Percentiles rank a stretch among this genome's conserved stretches.
These are phyloP conservation scores for Tachypleus tridentatus DNA, from an alignment of 1,140 invertebrate species.

Conservation along the genomic window DNA sequence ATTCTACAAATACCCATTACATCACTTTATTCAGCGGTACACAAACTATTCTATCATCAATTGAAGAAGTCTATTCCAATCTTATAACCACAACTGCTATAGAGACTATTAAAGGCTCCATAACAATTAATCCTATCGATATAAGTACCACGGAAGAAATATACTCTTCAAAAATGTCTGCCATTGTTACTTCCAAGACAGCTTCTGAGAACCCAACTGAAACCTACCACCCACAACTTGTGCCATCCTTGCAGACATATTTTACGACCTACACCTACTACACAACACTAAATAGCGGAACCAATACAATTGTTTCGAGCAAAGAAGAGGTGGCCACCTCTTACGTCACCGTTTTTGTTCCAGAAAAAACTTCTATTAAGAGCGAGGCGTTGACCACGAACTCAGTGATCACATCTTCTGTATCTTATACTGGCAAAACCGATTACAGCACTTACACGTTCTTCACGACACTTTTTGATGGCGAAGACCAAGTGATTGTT, in stretches of 20 bases:
- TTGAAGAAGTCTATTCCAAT: slow-evolving; percentile 7
- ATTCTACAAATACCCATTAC: slow-evolving; percentile 25
- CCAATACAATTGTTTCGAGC: slow-evolving; percentile 19
- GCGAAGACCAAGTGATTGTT: slow-evolving; percentile 22
- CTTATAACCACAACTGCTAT: too few species aligned
- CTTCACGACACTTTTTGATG: slow-evolving; percentile 22
- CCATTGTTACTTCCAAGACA: too few species aligned
- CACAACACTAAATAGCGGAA: slow-evolving; percentile 24
- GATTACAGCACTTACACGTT: slow-evolving; percentile 21
- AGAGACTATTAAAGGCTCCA: too few species aligned
- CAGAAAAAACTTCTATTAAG: background rate
- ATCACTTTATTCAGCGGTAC: slow-evolving; percentile 24
- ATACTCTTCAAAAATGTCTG: too few species aligned
- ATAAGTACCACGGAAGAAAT: too few species aligned
- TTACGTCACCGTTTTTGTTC: slow-evolving; percentile 24
- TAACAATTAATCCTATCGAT: too few species aligned
- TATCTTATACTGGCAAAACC: slow-evolving; percentile 3
- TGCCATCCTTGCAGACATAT: slow-evolving; percentile 25
- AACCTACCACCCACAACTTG: slow-evolving; percentile 15
- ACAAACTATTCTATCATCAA: slow-evolving; percentile 24
- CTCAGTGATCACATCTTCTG: too few species aligned
- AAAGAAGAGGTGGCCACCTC: slow-evolving; percentile 23
- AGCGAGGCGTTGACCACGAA: too few species aligned
- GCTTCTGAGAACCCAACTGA: too few species aligned
- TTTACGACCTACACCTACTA: slow-evolving; percentile 26